A percentile compares a stretch with the other conserved stretches of the same genome.
Evolutionary conservation across 2,797 vertebrate species (phyloP).

Genomic region (Discoglossus pictus): DNA sequence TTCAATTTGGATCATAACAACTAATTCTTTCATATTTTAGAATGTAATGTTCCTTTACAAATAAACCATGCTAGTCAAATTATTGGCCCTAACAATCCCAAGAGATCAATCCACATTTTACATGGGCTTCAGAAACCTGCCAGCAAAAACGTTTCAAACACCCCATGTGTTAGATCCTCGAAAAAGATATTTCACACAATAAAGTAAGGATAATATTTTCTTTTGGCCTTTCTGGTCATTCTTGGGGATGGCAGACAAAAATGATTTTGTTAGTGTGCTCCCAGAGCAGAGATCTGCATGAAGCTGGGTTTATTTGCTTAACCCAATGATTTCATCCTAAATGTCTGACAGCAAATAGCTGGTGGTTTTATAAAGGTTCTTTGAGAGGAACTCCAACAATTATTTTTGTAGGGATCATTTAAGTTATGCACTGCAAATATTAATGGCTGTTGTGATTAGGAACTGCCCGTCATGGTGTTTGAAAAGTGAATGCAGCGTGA

Average conservation of each 20-base stretch:
- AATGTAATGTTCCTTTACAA: too few species aligned
- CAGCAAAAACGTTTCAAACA: conserved; percentile 78
- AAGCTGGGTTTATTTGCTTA: conserved; percentile 81
- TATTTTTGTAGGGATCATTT: conserved; percentile 65
- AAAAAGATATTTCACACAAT: conserved; percentile 85
- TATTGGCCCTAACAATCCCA: conserved; percentile 67
- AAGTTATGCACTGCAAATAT: conserved; percentile 60
- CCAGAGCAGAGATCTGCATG: conserved; percentile 77
- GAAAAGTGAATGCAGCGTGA: conserved; percentile 45
- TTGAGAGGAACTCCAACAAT: conserved; percentile 64
- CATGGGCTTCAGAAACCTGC: conserved; percentile 72
- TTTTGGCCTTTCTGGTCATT: conserved; percentile 77
- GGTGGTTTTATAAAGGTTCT: conserved; percentile 77
- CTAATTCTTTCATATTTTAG: not conserved
- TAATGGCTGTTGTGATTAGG: conserved; percentile 56
- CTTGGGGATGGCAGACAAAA: conserved; percentile 78
- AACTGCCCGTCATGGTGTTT: conserved; percentile 43
- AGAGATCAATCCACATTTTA: conserved; percentile 65
- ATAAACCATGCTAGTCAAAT: not conserved
- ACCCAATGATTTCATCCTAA: conserved; percentile 79
- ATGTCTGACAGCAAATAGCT: conserved; percentile 76
- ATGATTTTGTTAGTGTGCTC: conserved; percentile 80
- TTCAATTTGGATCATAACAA: not conserved
- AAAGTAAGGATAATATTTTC: conserved; percentile 88
- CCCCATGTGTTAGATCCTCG: conserved; percentile 73